These are phyloP conservation scores for Aproaerema taeniolella DNA, from an alignment of 2,888 invertebrate species.

Conservation along the genomic window DNA sequence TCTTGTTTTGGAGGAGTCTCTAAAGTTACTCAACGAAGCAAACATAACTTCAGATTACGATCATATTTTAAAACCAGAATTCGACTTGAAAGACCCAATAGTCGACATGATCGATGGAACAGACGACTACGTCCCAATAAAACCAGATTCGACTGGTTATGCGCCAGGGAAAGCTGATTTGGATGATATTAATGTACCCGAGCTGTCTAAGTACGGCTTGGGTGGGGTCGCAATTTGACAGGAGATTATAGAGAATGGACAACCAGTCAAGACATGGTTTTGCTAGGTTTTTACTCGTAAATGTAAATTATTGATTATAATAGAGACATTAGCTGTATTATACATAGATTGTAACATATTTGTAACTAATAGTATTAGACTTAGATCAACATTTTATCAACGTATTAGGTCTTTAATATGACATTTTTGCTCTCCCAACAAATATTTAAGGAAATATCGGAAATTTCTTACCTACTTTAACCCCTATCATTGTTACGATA, in stretches of 20 bases:
- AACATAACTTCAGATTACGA: slow-evolving; percentile 56
- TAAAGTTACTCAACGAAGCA: slow-evolving; percentile 66
- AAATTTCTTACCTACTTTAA: no score
- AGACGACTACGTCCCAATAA: slow-evolving; percentile 64
- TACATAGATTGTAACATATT: no score
- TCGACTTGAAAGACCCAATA: slow-evolving; percentile 55
- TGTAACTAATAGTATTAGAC: no score
- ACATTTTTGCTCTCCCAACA: no score
- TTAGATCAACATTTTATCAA: no score
- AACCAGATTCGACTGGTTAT: slow-evolving; percentile 30
- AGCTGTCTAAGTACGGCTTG: slow-evolving; percentile 54
- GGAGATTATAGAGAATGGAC: slow-evolving; percentile 43
- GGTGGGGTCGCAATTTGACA: slow-evolving; percentile 56
- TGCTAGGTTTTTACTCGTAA: no score
- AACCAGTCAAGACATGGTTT: slow-evolving; percentile 72
- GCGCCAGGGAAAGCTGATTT: slow-evolving; percentile 37
- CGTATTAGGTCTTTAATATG: no score
- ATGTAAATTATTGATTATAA: no score
- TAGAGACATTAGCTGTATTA: no score
- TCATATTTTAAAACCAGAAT: slow-evolving; percentile 21
- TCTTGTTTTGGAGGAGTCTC: slow-evolving; percentile 59
- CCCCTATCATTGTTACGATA: no score
- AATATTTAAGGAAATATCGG: no score
- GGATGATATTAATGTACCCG: slow-evolving; percentile 58
- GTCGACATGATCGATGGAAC: slow-evolving; percentile 52